phyloP scores from a whole-genome alignment of 2,113 vertebrate species.

The Parotia lawesii region DNA sequence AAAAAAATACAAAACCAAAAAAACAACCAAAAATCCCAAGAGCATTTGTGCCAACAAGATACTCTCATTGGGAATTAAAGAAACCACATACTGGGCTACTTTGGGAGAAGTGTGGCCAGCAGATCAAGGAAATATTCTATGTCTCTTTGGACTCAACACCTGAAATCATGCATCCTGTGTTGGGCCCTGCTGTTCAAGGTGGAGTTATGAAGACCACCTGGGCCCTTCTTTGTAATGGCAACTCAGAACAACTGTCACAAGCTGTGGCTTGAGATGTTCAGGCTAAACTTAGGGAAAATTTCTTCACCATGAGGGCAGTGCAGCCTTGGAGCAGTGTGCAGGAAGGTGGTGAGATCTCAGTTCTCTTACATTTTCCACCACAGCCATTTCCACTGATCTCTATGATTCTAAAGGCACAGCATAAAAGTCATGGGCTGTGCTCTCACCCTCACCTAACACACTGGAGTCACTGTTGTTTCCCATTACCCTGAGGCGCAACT shows the following conservation, averaged over 20 bases:
- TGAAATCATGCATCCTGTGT: neutral
- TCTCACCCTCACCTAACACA: neutral
- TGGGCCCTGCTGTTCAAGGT: neutral
- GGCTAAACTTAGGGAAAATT: neutral
- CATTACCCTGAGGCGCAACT: neutral
- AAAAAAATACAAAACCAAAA: too few relatives aligned
- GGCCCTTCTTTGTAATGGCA: neutral
- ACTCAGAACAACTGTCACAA: neutral
- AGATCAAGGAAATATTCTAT: neutral
- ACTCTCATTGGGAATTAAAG: neutral
- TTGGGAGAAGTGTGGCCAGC: neutral
- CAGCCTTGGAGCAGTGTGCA: neutral
- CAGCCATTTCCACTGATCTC: neutral
- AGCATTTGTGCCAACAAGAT: neutral
- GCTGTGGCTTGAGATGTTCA: neutral
- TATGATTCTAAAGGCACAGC: neutral
- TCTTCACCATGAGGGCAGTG: neutral
- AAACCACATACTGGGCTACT: neutral
- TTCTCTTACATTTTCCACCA: neutral
- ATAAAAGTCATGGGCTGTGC: neutral
- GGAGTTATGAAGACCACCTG: neutral
- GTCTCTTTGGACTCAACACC: neutral
- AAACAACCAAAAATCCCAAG: rapidly evolving
- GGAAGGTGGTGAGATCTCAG: neutral
- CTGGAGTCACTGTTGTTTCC: neutral